A percentile compares a stretch with the other conserved stretches of the same genome.
These are phyloP conservation scores for Chrysogorgia sp. DNA, from an alignment of 92 coral and sea anemone species.

Conservation along the genomic window DNA sequence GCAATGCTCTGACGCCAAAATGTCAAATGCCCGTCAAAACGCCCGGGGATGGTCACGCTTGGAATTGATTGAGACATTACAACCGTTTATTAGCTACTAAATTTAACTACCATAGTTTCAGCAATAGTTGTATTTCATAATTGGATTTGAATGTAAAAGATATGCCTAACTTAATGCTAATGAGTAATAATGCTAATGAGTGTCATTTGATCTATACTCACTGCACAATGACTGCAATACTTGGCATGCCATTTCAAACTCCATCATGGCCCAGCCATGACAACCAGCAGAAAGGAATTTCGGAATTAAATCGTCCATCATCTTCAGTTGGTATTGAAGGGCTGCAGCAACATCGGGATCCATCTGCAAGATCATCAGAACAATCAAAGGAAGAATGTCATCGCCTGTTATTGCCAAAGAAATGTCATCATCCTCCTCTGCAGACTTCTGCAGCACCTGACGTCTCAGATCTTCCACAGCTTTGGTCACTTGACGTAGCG, in stretches of 20 bases:
- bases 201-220: constrained; percentile 55
- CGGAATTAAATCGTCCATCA: constrained; percentile 89
- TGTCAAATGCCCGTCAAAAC: too few relatives aligned
- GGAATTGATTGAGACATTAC: too few relatives aligned
- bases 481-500: constrained; percentile 80
- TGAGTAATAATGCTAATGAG: neutral
- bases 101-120: too few relatives aligned
- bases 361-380: constrained; percentile 92
- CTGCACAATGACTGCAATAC: constrained; percentile 75
- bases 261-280: constrained; percentile 94
- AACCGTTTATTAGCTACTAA: too few relatives aligned
- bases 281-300: constrained; percentile 84
- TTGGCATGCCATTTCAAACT: constrained; percentile 86
- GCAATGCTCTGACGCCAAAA: too few relatives aligned
- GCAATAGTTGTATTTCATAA: too few relatives aligned
- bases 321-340: constrained; percentile 79
- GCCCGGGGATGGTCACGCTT: too few relatives aligned
- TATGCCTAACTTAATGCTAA: neutral
- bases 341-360: constrained; percentile 90
- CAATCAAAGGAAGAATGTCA: constrained; percentile 84
- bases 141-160: too few relatives aligned
- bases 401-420: constrained; percentile 94
- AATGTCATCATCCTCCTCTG: constrained; percentile 59
- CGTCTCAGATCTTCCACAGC: constrained; percentile 80
- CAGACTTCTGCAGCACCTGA: constrained; percentile 47